Conservation (phyloP, 2,888 invertebrate species). For the Orchesellides sinensis region DNA sequence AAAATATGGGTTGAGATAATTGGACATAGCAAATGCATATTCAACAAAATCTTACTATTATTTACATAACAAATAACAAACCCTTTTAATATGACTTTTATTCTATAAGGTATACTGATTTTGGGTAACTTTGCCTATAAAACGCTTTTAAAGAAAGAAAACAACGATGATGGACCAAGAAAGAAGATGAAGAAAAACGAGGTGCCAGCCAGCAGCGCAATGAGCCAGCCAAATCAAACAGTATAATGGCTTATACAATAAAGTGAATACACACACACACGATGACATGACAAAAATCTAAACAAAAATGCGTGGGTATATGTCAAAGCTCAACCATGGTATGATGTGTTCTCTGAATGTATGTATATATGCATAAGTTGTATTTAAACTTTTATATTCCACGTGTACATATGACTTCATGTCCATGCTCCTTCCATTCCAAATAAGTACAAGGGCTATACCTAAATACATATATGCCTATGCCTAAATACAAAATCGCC, state of each 20-base stretch:
- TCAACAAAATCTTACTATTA: too few relatives aligned
- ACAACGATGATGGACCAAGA: slow-evolving; percentile 29
- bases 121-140: neutral
- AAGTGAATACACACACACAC: slow-evolving; percentile 2
- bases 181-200: slow-evolving; percentile 12
- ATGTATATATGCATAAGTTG: neutral
- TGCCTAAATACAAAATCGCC: too few relatives aligned
- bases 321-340: neutral
- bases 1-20: too few relatives aligned
- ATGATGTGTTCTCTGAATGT: neutral
- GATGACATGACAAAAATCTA: slow-evolving; percentile 52
- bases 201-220: too few relatives aligned
- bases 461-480: too few relatives aligned
- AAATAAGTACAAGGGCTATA: slow-evolving; percentile 32
- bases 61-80: too few relatives aligned
- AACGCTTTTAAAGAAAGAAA: neutral
- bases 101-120: neutral
- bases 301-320: slow-evolving; percentile 40
- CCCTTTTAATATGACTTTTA: too few relatives aligned
- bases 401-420: neutral
- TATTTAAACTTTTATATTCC: neutral
- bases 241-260: slow-evolving; percentile 18
- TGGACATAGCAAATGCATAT: too few relatives aligned
- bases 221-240: too few relatives aligned
- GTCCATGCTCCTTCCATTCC: slow-evolving; percentile 22